Evolutionary conservation across 2,888 invertebrate genomes (phyloP), one percentile per base, ranked within the genome.

Genomic region (Callyntrura guangdongensis): DNA sequence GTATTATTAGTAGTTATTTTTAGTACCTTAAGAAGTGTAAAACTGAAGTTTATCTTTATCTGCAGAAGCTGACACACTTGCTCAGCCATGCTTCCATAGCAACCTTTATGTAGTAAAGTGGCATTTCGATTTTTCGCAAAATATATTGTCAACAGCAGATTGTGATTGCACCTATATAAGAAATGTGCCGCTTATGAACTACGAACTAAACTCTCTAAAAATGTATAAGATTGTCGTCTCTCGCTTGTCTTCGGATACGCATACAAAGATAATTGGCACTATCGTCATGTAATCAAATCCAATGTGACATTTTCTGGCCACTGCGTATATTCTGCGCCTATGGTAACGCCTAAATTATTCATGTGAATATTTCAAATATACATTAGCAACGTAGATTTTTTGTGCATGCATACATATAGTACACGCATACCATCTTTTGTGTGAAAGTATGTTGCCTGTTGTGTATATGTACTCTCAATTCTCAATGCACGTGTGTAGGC

Each of bases 11-110:
- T 64, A 11, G 5, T 17, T 69, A 61, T 22, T 61, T 27, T 69
- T 25, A 69, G n/a, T 69, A 69, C 12, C 45, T 74, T 12, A 74
- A 49, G 74, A n/a, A 27, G 36, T 14, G 79, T 56, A 53, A 3
- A 9, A 22, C 56, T 56, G 47, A 20, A 22, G 74, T 47, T 74
- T 20, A 47, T 20, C n/a, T 5, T 74, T 74, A 53, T 14, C 11
- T 53, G 14, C 53, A 53, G 36, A 36, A 64, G 8, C n/a, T 81
- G 81, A 81, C 81, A 81, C 45, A 81, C 81, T 81, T 81, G 81
- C 81, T 81, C 81, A 61, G 17, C 61, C 36, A 81, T 6, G 61
- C 81, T 61, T 81, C 36, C 81, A 36, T 81, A 22, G 11, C 9
- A 17, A 81, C 9, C n/a, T 12, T 11, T 25, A 45, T 12, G 22